Evolutionary conservation across 2,797 vertebrate genomes (phyloP).

Genomic region (Etheostoma nigrum): DNA sequence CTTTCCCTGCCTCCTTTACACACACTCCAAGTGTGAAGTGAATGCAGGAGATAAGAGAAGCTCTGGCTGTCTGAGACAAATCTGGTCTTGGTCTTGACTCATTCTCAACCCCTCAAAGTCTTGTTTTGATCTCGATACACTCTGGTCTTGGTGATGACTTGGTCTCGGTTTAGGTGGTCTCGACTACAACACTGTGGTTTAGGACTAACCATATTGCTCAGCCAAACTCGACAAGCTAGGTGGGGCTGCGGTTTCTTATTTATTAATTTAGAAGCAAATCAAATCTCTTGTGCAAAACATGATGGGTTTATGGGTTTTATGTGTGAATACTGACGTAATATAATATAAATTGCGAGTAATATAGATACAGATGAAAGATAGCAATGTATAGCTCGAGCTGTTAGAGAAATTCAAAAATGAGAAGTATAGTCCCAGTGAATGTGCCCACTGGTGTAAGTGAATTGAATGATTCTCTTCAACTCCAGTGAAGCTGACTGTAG

Average conservation of each 20-base stretch:
- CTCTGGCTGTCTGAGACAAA: no score
- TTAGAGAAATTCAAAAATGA: background rate
- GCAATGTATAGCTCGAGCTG: background rate
- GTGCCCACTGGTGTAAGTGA: slow-evolving; percentile 16
- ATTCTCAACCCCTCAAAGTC: no score
- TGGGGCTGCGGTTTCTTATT: background rate
- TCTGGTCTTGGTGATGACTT: no score
- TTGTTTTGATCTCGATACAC: no score
- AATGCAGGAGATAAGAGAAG: no score
- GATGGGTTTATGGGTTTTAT: background rate
- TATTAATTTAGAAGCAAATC: slow-evolving; percentile 5
- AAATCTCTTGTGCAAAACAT: slow-evolving; percentile 9
- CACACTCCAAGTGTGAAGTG: no score
- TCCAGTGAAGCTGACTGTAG: slow-evolving; percentile 13
- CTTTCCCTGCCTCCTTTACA: no score
- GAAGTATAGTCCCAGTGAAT: slow-evolving; percentile 4
- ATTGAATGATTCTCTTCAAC: slow-evolving; percentile 16
- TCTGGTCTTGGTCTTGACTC: no score
- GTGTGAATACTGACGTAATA: background rate
- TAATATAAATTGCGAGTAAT: background rate
- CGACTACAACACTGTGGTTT: no score
- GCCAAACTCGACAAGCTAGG: background rate
- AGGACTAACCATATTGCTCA: background rate
- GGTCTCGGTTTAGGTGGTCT: no score
- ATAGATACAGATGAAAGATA: background rate